phyloP scores from a whole-genome alignment of 2,113 vertebrate species.

The Chloebia gouldiae region DNA sequence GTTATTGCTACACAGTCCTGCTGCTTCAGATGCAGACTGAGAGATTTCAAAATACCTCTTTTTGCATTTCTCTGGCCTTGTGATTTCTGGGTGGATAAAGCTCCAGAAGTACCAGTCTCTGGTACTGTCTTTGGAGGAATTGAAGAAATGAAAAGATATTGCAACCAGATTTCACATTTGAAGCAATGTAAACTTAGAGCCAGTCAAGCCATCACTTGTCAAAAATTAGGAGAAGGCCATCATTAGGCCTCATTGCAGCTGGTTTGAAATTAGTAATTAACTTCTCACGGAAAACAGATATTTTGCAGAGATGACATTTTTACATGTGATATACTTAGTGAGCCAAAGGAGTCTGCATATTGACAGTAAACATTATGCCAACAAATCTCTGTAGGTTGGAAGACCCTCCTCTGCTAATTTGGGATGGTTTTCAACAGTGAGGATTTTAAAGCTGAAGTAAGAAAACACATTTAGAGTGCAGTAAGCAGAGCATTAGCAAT shows the following conservation, averaged over 20 bases:
- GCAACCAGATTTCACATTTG: conserved; percentile 36
- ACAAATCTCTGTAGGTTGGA: conserved; percentile 10
- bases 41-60: neutral
- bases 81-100: neutral
- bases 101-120: neutral
- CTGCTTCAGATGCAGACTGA: neutral
- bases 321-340: neutral
- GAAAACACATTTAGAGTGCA: neutral
- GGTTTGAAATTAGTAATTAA: conserved; percentile 63
- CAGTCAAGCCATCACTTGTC: conserved; percentile 50
- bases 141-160: conserved; percentile 1
- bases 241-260: conserved; percentile 57
- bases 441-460: neutral
- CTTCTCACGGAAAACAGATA: conserved; percentile 55
- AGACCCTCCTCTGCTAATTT: neutral
- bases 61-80: neutral
- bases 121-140: neutral
- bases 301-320: conserved; percentile 43
- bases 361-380: conserved; percentile 59
- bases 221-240: conserved; percentile 56
- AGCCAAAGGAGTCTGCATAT: conserved; percentile 36
- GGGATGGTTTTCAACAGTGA: neutral
- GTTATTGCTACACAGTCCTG: neutral
- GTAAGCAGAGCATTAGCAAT: neutral
- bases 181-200: conserved; percentile 32